Percentiles rank a stretch among this genome's conserved stretches.
Evolutionary conservation across 2,113 vertebrate species (phyloP).

Genomic region (Talpa occidentalis): DNA sequence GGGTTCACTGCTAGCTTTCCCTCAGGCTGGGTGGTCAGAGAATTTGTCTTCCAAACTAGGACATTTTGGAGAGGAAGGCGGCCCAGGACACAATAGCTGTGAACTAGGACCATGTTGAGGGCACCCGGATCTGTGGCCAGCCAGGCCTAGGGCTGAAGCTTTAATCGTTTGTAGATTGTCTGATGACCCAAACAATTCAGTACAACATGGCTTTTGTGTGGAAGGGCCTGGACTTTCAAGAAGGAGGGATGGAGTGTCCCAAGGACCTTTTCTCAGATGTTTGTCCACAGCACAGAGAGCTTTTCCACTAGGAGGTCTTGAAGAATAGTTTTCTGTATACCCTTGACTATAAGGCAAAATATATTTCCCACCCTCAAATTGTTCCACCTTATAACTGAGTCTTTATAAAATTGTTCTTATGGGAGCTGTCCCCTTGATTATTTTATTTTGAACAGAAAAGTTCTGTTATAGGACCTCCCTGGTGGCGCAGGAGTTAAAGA

Average conservation of each 20-base stretch:
- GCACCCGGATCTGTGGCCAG: background rate
- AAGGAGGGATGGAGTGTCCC: background rate
- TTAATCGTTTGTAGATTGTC: background rate
- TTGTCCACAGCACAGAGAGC: background rate
- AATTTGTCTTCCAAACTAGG: background rate
- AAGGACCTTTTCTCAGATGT: background rate
- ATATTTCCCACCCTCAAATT: background rate
- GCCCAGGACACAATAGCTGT: background rate
- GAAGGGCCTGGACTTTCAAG: background rate
- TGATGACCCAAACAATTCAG: background rate
- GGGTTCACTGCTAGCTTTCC: background rate
- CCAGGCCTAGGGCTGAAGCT: background rate
- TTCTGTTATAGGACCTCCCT: constrained; percentile 18
- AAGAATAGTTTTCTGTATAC: background rate
- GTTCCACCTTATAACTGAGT: background rate
- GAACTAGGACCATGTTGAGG: background rate
- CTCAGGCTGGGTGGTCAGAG: background rate
- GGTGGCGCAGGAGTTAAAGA: too few relatives aligned
- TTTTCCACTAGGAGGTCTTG: background rate
- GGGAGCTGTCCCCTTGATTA: background rate
- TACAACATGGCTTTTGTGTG: background rate
- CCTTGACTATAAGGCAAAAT: background rate
- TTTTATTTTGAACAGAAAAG: constrained; percentile 23
- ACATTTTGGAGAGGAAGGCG: background rate
- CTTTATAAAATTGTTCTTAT: background rate